phyloP scores from a whole-genome alignment of 2,113 vertebrate species.

The Poecilia latipinna region DNA sequence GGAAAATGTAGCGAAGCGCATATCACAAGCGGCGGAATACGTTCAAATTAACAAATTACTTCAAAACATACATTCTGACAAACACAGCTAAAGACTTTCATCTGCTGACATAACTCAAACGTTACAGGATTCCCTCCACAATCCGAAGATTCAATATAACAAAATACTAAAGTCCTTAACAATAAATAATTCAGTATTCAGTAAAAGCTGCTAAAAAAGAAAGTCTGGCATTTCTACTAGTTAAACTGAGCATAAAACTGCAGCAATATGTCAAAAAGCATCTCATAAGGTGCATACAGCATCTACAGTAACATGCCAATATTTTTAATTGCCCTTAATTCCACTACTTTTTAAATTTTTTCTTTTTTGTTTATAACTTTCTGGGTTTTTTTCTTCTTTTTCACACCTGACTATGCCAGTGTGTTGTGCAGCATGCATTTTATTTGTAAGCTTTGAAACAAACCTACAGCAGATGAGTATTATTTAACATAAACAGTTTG shows the following conservation, averaged over 20 bases:
- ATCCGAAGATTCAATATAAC: too few relatives aligned
- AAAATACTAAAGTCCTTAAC: too few relatives aligned
- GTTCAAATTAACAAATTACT: slow-evolving; percentile 39
- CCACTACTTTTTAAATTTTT: too few relatives aligned
- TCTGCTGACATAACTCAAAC: not conserved
- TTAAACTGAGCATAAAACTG: not conserved
- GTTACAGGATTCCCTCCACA: not conserved
- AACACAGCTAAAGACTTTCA: not conserved
- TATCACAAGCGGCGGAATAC: slow-evolving; percentile 35
- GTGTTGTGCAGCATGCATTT: too few relatives aligned
- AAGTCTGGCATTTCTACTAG: not conserved
- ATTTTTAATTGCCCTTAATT: too few relatives aligned
- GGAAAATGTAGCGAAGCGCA: slow-evolving; percentile 53
- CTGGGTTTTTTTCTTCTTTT: too few relatives aligned
- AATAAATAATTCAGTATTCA: too few relatives aligned
- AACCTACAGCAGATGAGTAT: too few relatives aligned
- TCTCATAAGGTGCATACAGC: not conserved
- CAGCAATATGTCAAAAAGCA: not conserved
- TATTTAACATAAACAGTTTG: too few relatives aligned
- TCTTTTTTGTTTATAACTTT: too few relatives aligned
- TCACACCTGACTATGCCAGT: too few relatives aligned
- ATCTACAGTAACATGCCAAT: not conserved
- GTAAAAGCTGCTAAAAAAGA: not conserved
- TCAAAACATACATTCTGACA: not conserved
- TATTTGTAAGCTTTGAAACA: too few relatives aligned